phyloP scores from a whole-genome alignment of 1,140 invertebrate genomes.

The Cydia strobilella region DNA sequence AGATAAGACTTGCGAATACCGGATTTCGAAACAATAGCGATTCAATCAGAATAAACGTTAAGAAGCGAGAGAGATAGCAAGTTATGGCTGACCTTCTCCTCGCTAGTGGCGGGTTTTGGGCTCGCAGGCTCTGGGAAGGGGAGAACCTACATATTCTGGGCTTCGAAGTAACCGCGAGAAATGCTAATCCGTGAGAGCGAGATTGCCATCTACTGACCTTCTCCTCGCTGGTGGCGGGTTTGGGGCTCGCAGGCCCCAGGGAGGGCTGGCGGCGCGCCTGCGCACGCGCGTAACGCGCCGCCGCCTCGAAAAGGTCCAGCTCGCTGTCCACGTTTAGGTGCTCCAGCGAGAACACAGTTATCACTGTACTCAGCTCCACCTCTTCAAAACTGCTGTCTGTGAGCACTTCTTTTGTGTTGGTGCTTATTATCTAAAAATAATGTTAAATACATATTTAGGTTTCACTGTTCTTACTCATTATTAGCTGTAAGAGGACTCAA shows the following conservation, averaged over 20 bases:
- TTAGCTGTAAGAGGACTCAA: neutral
- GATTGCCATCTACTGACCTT: no score
- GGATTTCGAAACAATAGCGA: no score
- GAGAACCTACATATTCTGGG: no score
- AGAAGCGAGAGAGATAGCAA: no score
- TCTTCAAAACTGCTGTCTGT: slow-evolving; percentile 88
- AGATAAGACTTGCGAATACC: no score
- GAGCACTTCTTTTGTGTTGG: slow-evolving; percentile 88
- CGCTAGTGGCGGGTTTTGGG: slow-evolving; percentile 62
- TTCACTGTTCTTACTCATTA: neutral
- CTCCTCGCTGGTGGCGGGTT: slow-evolving; percentile 64
- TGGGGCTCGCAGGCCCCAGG: slow-evolving; percentile 44
- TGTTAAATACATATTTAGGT: neutral
- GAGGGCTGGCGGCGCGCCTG: slow-evolving; percentile 51
- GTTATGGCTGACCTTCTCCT: slow-evolving; percentile 38
- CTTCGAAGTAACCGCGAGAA: no score
- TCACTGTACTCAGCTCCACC: slow-evolving; percentile 86
- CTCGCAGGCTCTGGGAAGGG: slow-evolving; percentile 36
- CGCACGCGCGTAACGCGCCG: slow-evolving; percentile 84
- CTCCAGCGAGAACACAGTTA: slow-evolving; percentile 87
- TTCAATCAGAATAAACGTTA: no score
- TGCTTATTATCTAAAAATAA: slow-evolving; percentile 84
- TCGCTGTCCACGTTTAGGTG: slow-evolving; percentile 87
- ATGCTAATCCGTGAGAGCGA: no score
- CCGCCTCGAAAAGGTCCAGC: slow-evolving; percentile 87